Conservation (phyloP, 2,113 vertebrate genomes). For the Thinocorus orbignyianus region DNA sequence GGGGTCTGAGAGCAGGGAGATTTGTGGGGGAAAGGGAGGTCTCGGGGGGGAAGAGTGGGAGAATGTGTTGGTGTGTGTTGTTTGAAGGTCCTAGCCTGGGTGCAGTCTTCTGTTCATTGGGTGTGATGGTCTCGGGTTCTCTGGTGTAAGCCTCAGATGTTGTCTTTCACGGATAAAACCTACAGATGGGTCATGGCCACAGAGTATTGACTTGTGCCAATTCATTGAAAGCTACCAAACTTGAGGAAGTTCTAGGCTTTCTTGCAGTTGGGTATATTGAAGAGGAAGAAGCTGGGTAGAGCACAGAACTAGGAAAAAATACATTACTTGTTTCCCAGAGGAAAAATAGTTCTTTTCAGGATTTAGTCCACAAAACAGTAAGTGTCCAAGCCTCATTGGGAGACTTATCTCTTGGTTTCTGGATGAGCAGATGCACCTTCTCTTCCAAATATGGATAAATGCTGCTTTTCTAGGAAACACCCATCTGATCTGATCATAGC, state of each 20-base stretch:
- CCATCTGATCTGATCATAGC: not conserved
- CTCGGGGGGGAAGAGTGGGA: not conserved
- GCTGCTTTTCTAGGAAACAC: not conserved
- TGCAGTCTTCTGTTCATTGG: too few species aligned
- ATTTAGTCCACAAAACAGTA: not conserved
- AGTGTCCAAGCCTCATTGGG: not conserved
- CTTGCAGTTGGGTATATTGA: not conserved
- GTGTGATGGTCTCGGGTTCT: not conserved
- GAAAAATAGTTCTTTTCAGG: not conserved
- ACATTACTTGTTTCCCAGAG: not conserved
- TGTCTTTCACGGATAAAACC: not conserved
- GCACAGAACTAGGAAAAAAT: not conserved
- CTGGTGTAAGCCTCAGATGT: not conserved
- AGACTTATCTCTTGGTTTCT: not conserved
- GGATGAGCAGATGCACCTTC: not conserved
- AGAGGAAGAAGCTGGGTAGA: not conserved
- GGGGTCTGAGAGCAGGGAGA: not conserved
- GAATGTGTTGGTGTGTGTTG: not conserved
- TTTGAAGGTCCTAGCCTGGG: not conserved
- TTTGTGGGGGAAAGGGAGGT: not conserved
- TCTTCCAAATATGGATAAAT: not conserved
- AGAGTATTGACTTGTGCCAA: accelerated
- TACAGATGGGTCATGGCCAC: not conserved
- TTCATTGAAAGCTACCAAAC: not conserved
- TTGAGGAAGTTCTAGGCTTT: not conserved